These are phyloP conservation scores for Zosterops hypoxanthus DNA, from an alignment of 2,113 vertebrate genomes.

Conservation along the genomic window DNA sequence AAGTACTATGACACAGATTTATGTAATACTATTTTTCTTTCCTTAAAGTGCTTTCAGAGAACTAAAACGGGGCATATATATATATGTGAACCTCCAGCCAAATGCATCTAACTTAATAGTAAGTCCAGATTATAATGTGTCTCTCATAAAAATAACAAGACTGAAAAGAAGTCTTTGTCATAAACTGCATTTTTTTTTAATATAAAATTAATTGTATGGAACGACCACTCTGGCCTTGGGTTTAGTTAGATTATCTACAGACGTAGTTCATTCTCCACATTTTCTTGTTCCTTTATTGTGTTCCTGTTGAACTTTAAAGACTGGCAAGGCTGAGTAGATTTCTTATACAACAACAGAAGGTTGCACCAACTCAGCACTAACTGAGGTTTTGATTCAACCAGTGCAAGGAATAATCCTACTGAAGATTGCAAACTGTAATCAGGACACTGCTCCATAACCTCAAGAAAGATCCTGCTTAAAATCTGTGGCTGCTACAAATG, in stretches of 20 bases:
- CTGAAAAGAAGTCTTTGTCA: not conserved
- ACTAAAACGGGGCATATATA: not conserved
- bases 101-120: not conserved
- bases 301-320: not conserved
- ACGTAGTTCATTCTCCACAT: not conserved
- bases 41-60: not conserved
- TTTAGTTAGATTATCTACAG: not conserved
- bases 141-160: not conserved
- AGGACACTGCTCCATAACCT: not conserved
- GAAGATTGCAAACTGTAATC: rapidly evolving
- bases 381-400: not conserved
- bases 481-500: not conserved
- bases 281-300: not conserved
- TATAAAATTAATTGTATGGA: not conserved
- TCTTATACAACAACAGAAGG: not conserved
- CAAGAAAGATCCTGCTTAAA: not conserved
- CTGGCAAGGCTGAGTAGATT: not conserved
- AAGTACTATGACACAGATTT: not conserved
- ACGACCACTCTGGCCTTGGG: not conserved
- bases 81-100: not conserved
- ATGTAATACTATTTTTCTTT: not conserved
- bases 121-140: not conserved
- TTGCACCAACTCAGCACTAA: not conserved
- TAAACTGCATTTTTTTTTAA: not conserved
- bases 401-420: not conserved